Evolutionary conservation across 2,888 invertebrate genomes (phyloP).

Genomic region (Hyalella azteca): DNA sequence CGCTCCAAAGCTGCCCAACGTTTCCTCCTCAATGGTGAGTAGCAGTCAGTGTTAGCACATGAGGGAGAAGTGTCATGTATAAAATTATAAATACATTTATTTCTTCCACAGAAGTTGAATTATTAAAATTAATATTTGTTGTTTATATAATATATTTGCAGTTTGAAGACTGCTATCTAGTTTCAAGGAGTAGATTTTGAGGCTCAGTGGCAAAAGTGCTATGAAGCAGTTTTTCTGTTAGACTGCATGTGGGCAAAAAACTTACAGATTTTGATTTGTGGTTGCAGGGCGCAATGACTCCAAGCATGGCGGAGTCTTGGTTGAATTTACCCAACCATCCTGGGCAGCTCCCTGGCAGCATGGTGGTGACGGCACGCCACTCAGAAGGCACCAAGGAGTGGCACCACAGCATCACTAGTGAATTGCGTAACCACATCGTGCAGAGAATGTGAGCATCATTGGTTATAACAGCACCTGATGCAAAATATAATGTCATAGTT

Average conservation of each 20-base stretch:
- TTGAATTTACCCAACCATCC: conserved; percentile 56
- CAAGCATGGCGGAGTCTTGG: conserved; percentile 56
- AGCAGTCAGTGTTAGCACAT: neutral
- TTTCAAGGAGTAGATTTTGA: no score
- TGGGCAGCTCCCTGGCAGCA: conserved; percentile 66
- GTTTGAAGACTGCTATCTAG: no score
- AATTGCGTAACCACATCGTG: conserved; percentile 97
- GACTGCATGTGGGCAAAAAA: no score
- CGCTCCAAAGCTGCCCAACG: neutral
- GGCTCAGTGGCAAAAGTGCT: no score
- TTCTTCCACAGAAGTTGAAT: no score
- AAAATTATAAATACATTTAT: no score
- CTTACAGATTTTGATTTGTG: no score
- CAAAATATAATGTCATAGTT: no score
- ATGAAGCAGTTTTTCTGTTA: no score
- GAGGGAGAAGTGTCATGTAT: no score
- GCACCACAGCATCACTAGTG: conserved; percentile 95
- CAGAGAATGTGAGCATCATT: conserved; percentile 81
- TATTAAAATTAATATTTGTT: no score
- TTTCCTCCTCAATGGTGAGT: conserved; percentile 17
- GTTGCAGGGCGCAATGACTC: conserved; percentile 31
- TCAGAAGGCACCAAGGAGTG: conserved; percentile 91
- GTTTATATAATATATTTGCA: no score
- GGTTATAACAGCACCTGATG: neutral
- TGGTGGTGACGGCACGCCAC: conserved; percentile 80